Conservation (phyloP, 92 coral and sea anemone genomes). For the Bergia puertoricense region DNA sequence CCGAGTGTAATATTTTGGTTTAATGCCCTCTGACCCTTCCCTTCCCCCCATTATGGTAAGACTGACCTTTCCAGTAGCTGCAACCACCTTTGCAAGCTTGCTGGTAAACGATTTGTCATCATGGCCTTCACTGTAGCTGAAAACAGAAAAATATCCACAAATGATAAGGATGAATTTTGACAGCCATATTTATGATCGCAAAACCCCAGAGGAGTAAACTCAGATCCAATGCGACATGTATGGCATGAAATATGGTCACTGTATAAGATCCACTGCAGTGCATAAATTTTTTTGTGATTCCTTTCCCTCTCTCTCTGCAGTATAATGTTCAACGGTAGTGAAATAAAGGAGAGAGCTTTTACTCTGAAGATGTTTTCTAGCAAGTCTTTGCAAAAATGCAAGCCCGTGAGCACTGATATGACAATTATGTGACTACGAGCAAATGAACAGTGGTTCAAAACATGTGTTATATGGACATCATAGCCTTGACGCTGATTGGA, state of each 20-base stretch:
- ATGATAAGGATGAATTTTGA: neutral
- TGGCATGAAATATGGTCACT: neutral
- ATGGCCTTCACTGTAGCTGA: slow-evolving; percentile 87
- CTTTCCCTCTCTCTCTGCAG: neutral
- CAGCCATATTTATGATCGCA: neutral
- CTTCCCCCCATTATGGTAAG: neutral
- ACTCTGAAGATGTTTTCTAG: too few species aligned
- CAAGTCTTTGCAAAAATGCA: too few species aligned
- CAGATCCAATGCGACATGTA: neutral
- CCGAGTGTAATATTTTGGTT: neutral
- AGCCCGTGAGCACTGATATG: neutral
- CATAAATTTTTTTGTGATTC: neutral
- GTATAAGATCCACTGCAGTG: neutral
- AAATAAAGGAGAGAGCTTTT: neutral
- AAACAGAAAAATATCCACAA: neutral
- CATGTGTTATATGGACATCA: too few species aligned
- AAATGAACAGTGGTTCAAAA: too few species aligned
- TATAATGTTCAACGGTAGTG: neutral
- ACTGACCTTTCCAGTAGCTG: slow-evolving; percentile 88
- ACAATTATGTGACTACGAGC: too few species aligned
- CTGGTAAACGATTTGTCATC: slow-evolving; percentile 86
- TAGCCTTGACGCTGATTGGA: too few species aligned
- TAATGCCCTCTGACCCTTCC: too few species aligned
- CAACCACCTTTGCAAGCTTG: slow-evolving; percentile 81
- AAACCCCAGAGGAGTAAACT: neutral